Conservation (phyloP, 1,140 invertebrate genomes). For the Penaeus japonicus region DNA sequence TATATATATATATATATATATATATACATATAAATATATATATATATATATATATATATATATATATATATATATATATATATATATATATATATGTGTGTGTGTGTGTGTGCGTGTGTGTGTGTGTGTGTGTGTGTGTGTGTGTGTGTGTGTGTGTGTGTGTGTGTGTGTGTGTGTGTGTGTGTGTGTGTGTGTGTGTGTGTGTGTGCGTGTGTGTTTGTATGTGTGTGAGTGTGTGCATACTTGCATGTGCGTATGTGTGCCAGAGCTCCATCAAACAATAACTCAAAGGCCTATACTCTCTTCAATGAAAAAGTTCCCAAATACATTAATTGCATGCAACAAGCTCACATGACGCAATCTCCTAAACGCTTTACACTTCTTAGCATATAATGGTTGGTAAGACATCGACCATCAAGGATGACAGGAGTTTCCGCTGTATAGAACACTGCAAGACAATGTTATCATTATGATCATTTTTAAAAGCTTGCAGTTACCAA, state of each 20-base stretch:
- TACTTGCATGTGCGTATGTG: background rate
- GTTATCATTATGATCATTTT: too few relatives aligned
- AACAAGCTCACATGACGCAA: too few relatives aligned
- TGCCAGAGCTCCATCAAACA: background rate
- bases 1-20: too few relatives aligned
- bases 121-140: background rate
- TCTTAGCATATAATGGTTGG: too few relatives aligned
- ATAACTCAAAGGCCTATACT: background rate
- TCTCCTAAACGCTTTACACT: too few relatives aligned
- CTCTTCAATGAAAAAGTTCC: too few relatives aligned
- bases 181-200: background rate
- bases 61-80: background rate
- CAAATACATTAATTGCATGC: too few relatives aligned
- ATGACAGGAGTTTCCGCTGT: too few relatives aligned
- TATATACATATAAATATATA: background rate
- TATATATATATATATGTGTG: background rate
- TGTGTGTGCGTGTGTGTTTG: background rate
- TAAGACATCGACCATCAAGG: too few relatives aligned
- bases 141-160: background rate
- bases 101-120: background rate
- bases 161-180: background rate
- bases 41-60: background rate
- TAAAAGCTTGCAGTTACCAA: too few relatives aligned
- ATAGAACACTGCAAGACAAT: too few relatives aligned
- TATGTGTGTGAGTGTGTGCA: slow-evolving; percentile 22